phyloP scores from a whole-genome alignment of 2,113 vertebrate genomes.

The Chloropsis hardwickii region DNA sequence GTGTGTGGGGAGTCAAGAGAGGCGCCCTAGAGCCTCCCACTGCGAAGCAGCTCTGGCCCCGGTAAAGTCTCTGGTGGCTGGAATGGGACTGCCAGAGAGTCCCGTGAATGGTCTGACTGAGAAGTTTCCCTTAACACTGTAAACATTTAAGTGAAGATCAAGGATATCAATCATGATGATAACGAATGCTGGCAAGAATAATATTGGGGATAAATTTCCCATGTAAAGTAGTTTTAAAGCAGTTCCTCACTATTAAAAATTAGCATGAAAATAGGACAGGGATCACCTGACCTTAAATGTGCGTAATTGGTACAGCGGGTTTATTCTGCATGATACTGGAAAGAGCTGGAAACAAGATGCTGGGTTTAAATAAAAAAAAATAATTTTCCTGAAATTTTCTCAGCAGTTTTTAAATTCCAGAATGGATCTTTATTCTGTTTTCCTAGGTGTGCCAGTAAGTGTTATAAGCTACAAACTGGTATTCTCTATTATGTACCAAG shows the following conservation, averaged over 20 bases:
- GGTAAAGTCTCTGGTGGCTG: background rate
- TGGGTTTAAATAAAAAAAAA: background rate
- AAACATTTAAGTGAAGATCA: background rate
- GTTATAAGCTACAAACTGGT: background rate
- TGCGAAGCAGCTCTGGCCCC: accelerated
- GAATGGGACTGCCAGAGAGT: background rate
- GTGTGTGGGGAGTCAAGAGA: background rate
- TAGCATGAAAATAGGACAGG: background rate
- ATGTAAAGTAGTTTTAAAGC: background rate
- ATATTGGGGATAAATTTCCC: background rate
- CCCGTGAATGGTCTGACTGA: accelerated
- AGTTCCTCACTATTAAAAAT: background rate
- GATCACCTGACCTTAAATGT: background rate
- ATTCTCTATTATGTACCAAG: background rate
- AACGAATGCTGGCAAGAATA: background rate
- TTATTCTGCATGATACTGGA: background rate
- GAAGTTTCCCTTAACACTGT: background rate
- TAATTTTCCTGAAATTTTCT: background rate
- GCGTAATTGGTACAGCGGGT: accelerated
- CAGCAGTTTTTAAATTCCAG: background rate
- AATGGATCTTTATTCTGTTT: background rate
- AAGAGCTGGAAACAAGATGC: background rate
- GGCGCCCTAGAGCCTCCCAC: accelerated
- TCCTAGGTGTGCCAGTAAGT: background rate
- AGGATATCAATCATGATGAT: background rate